Conservation (phyloP, 2,888 invertebrate species). For the Lathronympha strigana region DNA sequence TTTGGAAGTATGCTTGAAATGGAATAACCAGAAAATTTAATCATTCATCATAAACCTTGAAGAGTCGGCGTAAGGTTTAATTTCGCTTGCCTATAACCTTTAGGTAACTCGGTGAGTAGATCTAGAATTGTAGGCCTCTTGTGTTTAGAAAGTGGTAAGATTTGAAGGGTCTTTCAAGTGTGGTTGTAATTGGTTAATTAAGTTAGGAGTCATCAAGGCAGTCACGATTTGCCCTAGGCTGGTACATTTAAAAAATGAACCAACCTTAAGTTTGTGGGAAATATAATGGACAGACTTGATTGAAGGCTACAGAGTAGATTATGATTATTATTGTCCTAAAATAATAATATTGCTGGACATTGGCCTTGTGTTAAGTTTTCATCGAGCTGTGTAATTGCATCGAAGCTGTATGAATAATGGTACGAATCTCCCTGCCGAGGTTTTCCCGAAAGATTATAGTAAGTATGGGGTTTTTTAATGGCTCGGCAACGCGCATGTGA, state of each 20-base stretch:
- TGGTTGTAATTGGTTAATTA: constrained; percentile 48
- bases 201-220: constrained; percentile 68
- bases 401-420: too few relatives aligned
- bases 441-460: too few relatives aligned
- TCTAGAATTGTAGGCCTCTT: constrained; percentile 5
- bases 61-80: not conserved
- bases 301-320: not conserved
- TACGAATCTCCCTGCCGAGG: too few relatives aligned
- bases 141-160: constrained; percentile 25
- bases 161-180: constrained; percentile 48
- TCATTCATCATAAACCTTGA: not conserved
- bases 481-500: too few relatives aligned
- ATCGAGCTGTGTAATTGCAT: too few relatives aligned
- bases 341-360: too few relatives aligned
- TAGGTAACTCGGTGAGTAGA: too few relatives aligned
- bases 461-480: too few relatives aligned
- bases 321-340: not conserved
- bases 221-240: constrained; percentile 78
- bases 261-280: constrained; percentile 11
- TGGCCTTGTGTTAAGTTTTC: too few relatives aligned
- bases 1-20: not conserved
- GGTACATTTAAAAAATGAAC: constrained; percentile 71
- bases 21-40: not conserved
- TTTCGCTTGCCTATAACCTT: too few relatives aligned
- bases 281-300: not conserved